Conservation (phyloP, 2,113 vertebrate species). For the Corythornis vintsioides region DNA sequence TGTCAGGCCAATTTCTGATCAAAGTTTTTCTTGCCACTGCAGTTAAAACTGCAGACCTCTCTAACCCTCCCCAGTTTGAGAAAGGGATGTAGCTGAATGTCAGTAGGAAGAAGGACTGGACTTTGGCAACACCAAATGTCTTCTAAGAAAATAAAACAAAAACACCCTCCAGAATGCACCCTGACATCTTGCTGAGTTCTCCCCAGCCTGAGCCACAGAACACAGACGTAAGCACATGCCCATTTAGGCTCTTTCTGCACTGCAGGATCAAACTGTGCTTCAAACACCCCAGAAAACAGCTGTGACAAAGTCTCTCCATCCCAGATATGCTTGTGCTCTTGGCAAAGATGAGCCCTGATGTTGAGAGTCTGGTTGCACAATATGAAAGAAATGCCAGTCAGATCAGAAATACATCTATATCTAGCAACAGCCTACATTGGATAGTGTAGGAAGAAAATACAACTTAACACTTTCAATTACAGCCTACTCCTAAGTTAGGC, state of each 20-base stretch:
- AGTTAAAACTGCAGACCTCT: not conserved
- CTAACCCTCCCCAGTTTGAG: not conserved
- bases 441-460: not conserved
- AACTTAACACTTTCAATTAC: not conserved
- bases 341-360: not conserved
- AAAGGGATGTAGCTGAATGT: not conserved
- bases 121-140: not conserved
- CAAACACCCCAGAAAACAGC: not conserved
- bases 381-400: not conserved
- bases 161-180: not conserved
- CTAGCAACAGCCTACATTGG: not conserved
- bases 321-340: not conserved
- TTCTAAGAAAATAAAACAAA: not conserved
- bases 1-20: slow-evolving; percentile 22
- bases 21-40: slow-evolving; percentile 21
- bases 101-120: not conserved
- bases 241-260: not conserved
- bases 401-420: not conserved
- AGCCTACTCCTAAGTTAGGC: not conserved
- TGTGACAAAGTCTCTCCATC: not conserved
- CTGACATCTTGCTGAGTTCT: not conserved
- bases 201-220: not conserved
- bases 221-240: not conserved
- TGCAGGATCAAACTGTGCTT: not conserved
- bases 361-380: not conserved